phyloP scores from a whole-genome alignment of 2,797 vertebrate species.

The Arrhamphus sclerolepis region DNA sequence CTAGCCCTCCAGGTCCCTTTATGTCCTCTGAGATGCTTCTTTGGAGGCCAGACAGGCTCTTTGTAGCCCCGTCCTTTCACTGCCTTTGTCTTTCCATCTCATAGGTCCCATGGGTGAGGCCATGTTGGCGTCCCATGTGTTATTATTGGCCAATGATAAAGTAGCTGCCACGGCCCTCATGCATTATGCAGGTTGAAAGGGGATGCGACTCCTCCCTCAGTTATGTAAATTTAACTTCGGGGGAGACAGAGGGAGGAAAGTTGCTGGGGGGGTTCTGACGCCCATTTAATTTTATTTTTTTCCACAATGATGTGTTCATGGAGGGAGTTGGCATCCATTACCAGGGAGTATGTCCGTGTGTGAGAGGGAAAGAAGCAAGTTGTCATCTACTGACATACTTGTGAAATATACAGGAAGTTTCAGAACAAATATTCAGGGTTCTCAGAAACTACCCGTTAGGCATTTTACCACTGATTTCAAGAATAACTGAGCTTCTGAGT shows the following conservation, averaged over 20 bases:
- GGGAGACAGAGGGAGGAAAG: constrained; percentile 37
- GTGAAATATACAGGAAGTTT: constrained; percentile 7
- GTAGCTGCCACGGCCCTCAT: constrained; percentile 77
- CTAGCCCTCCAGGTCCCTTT: constrained; percentile 50
- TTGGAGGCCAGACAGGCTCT: constrained; percentile 62
- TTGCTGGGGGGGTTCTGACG: constrained; percentile 11
- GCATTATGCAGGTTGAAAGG: constrained; percentile 78
- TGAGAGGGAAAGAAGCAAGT: constrained; percentile 10
- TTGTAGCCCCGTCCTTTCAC: constrained; percentile 62
- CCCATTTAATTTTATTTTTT: constrained; percentile 5
- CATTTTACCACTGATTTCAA: too few species aligned
- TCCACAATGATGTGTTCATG: constrained; percentile 12
- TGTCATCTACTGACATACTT: constrained; percentile 31
- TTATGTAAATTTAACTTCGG: constrained; percentile 77
- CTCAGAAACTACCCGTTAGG: too few species aligned
- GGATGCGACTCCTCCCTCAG: constrained; percentile 61
- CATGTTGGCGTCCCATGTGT: constrained; percentile 68
- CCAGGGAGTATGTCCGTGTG: constrained; percentile 15
- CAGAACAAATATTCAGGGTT: neutral
- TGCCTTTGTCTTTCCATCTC: constrained; percentile 74
- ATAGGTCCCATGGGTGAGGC: constrained; percentile 71
- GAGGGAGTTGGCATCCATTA: constrained; percentile 10
- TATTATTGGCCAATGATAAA: constrained; percentile 78
- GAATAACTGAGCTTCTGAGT: too few species aligned
- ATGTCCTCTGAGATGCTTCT: constrained; percentile 62